Conservation (phyloP, 2,113 vertebrate genomes). For the Phainopepla nitens region DNA sequence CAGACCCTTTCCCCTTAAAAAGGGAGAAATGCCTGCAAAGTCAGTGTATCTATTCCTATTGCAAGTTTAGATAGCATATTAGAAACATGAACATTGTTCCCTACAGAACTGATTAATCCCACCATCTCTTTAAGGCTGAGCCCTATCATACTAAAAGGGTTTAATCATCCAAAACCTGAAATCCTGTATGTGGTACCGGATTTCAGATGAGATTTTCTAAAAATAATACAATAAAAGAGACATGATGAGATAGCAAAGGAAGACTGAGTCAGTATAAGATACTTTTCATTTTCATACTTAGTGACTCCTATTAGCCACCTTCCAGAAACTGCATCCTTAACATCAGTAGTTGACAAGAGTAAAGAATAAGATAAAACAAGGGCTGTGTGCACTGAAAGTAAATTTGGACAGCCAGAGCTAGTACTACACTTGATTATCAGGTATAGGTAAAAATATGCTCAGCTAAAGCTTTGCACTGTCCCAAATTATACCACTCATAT, state of each 20-base stretch:
- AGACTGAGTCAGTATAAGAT: not conserved
- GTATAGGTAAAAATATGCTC: not conserved
- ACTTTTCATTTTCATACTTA: not conserved
- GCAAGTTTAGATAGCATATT: not conserved
- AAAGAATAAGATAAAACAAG: not conserved
- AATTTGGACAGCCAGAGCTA: not conserved
- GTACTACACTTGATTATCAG: not conserved
- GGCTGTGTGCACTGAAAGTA: not conserved
- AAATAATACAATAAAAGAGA: not conserved
- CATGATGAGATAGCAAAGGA: not conserved
- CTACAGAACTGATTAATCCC: not conserved
- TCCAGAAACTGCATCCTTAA: not conserved
- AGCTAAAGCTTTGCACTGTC: not conserved
- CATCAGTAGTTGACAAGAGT: conserved; percentile 1
- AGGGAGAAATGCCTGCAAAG: not conserved
- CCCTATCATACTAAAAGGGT: not conserved
- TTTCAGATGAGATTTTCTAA: not conserved
- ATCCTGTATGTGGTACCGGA: not conserved
- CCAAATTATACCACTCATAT: not conserved
- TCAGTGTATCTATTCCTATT: not conserved
- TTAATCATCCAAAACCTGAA: not conserved
- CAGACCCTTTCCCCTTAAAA: not conserved
- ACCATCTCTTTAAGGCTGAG: not conserved
- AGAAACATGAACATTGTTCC: not conserved
- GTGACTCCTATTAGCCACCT: not conserved